Percentiles rank a stretch among this genome's conserved stretches.
Conservation (phyloP, 2,113 vertebrate species). For the Coptodon rendalli region DNA sequence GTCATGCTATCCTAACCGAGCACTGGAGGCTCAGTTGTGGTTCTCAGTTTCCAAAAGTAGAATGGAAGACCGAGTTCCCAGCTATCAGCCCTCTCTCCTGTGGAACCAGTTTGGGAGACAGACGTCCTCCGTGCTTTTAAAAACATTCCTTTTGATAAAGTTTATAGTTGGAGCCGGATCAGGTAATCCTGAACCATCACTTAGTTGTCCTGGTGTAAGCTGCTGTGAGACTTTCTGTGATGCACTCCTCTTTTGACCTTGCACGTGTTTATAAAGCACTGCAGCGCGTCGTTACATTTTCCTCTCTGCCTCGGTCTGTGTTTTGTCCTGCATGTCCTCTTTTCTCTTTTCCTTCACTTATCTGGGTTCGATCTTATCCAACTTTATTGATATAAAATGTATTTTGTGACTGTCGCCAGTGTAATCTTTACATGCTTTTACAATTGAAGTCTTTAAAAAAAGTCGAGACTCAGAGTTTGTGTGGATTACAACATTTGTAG, state of each 20-base stretch:
- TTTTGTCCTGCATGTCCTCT: not conserved
- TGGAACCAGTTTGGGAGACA: not conserved
- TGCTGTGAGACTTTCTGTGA: not conserved
- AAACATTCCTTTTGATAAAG: not conserved
- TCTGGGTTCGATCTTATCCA: not conserved
- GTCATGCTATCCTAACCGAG: rapidly evolving
- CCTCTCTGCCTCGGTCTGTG: not conserved
- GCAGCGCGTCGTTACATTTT: not conserved
- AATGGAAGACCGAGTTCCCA: not conserved
- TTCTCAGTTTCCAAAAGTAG: not conserved
- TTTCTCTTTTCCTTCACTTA: not conserved
- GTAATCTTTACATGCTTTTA: not conserved
- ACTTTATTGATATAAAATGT: not conserved
- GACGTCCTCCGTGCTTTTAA: not conserved
- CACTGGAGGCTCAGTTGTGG: not conserved
- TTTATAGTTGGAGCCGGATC: not conserved
- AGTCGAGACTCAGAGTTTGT: not conserved
- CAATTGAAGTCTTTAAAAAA: not conserved
- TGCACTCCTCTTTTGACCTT: not conserved
- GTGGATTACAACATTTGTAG: not conserved
- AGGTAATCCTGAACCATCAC: not conserved
- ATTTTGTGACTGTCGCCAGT: not conserved
- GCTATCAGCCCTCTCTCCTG: not conserved
- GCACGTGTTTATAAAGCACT: not conserved
- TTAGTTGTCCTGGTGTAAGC: not conserved